Evolutionary conservation across 2,113 vertebrate genomes (phyloP).

Genomic region (Hassar affinis): DNA sequence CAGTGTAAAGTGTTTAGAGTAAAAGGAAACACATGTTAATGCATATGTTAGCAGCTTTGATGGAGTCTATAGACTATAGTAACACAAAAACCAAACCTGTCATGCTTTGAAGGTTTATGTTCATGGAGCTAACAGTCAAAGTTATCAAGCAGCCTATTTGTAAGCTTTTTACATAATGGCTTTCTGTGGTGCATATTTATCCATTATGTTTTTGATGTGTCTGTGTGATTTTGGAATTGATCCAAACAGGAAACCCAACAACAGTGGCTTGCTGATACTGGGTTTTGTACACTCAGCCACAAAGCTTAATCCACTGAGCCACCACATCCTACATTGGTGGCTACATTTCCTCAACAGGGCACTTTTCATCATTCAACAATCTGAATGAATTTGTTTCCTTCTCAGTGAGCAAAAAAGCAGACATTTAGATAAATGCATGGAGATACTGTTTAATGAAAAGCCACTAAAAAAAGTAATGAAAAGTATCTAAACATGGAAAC

Average conservation of each 20-base stretch:
- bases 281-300: not conserved
- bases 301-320: not conserved
- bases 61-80: not conserved
- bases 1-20: not conserved
- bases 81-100: not conserved
- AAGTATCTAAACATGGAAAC: not conserved
- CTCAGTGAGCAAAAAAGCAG: not conserved
- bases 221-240: not conserved
- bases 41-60: not conserved
- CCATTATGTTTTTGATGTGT: not conserved
- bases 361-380: not conserved
- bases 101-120: not conserved
- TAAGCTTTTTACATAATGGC: not conserved
- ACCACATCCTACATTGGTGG: not conserved
- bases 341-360: not conserved
- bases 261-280: not conserved
- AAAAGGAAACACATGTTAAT: not conserved
- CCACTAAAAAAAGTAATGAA: not conserved
- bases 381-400: not conserved
- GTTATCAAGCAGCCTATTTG: not conserved
- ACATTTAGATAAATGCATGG: not conserved
- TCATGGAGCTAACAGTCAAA: not conserved
- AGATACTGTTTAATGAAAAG: not conserved
- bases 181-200: not conserved
- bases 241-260: not conserved